Evolutionary conservation across 2,797 vertebrate species (phyloP), one percentile per base, ranked within the genome.

Genomic region (Sciaenops ocellatus): DNA sequence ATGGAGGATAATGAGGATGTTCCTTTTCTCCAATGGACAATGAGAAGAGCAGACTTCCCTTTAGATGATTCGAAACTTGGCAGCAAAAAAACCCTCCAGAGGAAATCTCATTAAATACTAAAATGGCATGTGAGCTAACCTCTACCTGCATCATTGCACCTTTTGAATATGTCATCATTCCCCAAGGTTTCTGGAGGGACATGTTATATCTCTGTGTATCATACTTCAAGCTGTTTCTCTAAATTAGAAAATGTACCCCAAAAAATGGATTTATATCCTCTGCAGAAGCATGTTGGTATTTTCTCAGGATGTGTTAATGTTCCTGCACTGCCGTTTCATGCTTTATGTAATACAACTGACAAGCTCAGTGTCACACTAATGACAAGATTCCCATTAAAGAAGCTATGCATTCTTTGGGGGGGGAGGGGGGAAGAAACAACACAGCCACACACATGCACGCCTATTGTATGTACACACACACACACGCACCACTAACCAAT

Each of bases 71-170:
- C 91, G 86, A 92, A 93, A 90, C 78, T 84, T 89, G 87, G 87
- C 88, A 92, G 92, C 69, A 77, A 79, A 70, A 83, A 85, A 85
- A 83, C 80, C 81, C 84, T 89, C 87, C 79, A 83, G 86, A 90
- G 78, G 87, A 92, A 89, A 90, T 92, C 94, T 95, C 92, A 94
- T 95, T 95, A 94, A 85, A 87, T 77, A 69, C 84, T 79, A 85
- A 83, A 90, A 87, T 84, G 88, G 70, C 82, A 78, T 75, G 68
- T 70, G 24, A 82, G 78, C 80, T 77, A 90, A 91, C 89, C 90
- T 86, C 84, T 80, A 90, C 88, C 87, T 92, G 86, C 90, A 90
- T 89, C 82, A 62, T 68, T 84, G 82, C 73, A 75, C 77, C 73
- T 84, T 90, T 83, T 84, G 69, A 89, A 90, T 87, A 84, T 87